phyloP scores from a whole-genome alignment of 2,888 invertebrate genomes.

The Hipparchia sbordonii region DNA sequence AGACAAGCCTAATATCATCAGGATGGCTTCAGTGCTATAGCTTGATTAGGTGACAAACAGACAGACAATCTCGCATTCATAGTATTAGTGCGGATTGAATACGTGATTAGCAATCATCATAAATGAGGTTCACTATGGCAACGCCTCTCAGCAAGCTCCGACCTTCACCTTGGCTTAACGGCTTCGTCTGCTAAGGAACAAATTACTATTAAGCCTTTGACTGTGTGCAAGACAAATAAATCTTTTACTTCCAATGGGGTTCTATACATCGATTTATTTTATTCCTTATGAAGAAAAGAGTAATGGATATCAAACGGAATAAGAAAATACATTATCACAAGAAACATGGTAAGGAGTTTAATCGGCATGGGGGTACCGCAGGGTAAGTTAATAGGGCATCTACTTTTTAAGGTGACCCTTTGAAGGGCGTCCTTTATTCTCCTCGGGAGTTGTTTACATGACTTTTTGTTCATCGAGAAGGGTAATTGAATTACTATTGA shows the following conservation, averaged over 20 bases:
- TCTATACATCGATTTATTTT: constrained; percentile 13
- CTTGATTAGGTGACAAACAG: background rate
- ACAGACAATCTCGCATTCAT: background rate
- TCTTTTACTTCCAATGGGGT: constrained; percentile 43
- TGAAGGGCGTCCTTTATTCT: constrained; percentile 64
- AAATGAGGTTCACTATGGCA: constrained; percentile 54
- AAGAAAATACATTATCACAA: constrained; percentile 11
- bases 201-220: constrained; percentile 46
- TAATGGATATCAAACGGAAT: constrained; percentile 45
- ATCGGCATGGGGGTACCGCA: constrained; percentile 49
- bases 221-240: constrained; percentile 26
- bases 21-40: background rate
- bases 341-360: constrained; percentile 29
- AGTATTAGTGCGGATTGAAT: constrained; percentile 46
- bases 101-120: constrained; percentile 54
- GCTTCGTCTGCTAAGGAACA: constrained; percentile 52
- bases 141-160: constrained; percentile 50
- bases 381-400: constrained; percentile 55
- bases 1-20: too few species aligned
- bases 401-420: constrained; percentile 63
- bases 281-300: constrained; percentile 29
- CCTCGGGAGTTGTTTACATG: constrained; percentile 59
- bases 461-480: constrained; percentile 53
- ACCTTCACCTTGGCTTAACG: constrained; percentile 68
- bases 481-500: constrained; percentile 62